Evolutionary conservation across 1,140 invertebrate species (phyloP), one percentile per base, ranked within the genome.

Genomic region (Coenobita brevimanus): DNA sequence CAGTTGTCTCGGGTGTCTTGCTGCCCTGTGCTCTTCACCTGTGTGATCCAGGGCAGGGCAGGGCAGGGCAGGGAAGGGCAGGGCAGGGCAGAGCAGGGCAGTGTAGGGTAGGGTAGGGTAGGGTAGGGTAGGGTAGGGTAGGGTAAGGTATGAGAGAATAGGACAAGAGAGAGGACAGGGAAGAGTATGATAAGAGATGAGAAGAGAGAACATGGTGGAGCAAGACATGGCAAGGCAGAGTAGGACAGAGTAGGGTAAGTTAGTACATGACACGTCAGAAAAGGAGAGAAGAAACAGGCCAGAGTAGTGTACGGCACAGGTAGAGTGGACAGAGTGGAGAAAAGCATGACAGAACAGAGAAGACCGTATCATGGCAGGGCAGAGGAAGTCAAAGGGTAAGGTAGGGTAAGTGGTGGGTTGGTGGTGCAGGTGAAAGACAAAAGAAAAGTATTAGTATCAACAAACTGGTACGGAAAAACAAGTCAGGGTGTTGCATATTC

Each of bases 1-100:
- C 98, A 99, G 92, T 98, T 98, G 93, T 99, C 98, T 91, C 97
- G 94, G 0, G 97, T 97, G 92, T 99, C 98, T 82, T 95, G 93
- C 80, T 97, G 93, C 92, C 93, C 98, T 2, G 95, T 92, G 75
- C 94, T 95, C 94, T 96, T 97, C 80, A 94, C 93, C 94, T 94
- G 81, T 41, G 36, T 21, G 36, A 4, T 2, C 6, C 6, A 30
- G 3, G 33, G 69, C 4, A 33, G 8, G 67, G 67, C 27, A 36
- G 67, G 67, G 13, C 10, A 33, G 67, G 67, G 13, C 10, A 33
- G 17, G 46, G 17, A 50, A 50, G 46, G 46, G 46, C 6, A 6
- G 46, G 46, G 46, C 17, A 8, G 46, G n/a, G n/a, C n/a, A n/a
- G n/a, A n/a, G 46, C 46, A 50, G 6, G 46, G 46, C 6, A 50